Percentiles rank a stretch among this genome's conserved stretches.
Conservation (phyloP, 2,797 vertebrate species). For the Siniperca obscura region DNA sequence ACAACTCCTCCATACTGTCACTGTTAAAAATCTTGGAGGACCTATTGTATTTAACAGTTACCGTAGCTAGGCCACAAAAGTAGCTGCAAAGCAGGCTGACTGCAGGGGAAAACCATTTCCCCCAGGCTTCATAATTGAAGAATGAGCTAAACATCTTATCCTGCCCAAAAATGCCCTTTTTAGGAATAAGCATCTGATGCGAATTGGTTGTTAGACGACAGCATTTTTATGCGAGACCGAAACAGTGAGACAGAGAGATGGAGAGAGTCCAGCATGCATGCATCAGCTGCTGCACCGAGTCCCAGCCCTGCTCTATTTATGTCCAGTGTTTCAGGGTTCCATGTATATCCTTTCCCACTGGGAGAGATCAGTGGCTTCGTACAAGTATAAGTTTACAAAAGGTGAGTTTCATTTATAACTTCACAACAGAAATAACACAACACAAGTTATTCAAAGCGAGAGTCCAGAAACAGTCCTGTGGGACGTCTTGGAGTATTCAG, state of each 20-base stretch:
- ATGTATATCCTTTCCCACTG: constrained; percentile 52
- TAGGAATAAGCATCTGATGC: constrained; percentile 82
- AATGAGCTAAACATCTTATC: constrained; percentile 76
- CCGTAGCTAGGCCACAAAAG: constrained; percentile 42
- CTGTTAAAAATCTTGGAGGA: constrained; percentile 28
- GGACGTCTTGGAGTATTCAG: constrained; percentile 36
- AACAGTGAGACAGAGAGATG: constrained; percentile 55
- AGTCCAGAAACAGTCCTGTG: constrained; percentile 31
- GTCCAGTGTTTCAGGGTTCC: constrained; percentile 49
- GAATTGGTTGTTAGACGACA: constrained; percentile 79
- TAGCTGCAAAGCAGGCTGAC: constrained; percentile 59
- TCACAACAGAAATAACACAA: constrained; percentile 57
- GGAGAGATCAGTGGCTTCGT: constrained; percentile 71
- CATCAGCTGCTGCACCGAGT: constrained; percentile 62
- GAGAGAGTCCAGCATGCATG: constrained; percentile 57
- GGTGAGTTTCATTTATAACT: constrained; percentile 64
- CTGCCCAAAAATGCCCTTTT: constrained; percentile 79
- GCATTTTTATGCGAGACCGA: constrained; percentile 62
- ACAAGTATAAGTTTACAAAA: constrained; percentile 60
- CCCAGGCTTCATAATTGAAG: constrained; percentile 74
- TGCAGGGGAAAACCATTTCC: constrained; percentile 60
- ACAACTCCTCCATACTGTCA: constrained; percentile 33
- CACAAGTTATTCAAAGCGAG: constrained; percentile 39
- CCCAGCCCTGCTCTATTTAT: constrained; percentile 64
- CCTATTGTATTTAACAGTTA: constrained; percentile 44